phyloP scores from a whole-genome alignment of 2,113 vertebrate genomes.

The Sminthopsis crassicaudata region DNA sequence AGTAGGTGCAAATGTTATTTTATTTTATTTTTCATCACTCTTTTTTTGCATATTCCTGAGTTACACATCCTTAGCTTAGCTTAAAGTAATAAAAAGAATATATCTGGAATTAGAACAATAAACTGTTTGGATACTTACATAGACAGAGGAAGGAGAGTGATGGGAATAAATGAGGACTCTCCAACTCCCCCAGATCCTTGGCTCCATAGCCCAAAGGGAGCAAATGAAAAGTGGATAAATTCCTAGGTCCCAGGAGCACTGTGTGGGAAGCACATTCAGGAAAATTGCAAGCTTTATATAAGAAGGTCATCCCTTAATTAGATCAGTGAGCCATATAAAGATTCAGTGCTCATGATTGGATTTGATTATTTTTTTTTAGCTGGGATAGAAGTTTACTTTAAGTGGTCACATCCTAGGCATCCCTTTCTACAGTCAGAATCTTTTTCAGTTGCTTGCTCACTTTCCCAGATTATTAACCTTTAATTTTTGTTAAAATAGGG shows the following conservation, averaged over 20 bases:
- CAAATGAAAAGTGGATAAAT: background rate
- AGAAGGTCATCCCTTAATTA: background rate
- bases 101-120: background rate
- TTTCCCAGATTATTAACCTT: too few species aligned
- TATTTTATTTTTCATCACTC: background rate
- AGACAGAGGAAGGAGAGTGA: background rate
- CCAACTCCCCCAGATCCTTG: background rate
- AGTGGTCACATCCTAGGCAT: background rate
- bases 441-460: too few species aligned
- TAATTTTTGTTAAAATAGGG: too few species aligned
- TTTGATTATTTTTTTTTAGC: background rate
- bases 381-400: background rate
- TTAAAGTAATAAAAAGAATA: background rate
- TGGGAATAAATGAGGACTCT: background rate
- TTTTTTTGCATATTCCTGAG: background rate
- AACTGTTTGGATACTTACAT: background rate
- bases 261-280: background rate
- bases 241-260: background rate
- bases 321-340: background rate
- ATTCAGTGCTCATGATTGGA: background rate
- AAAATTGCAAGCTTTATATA: too few species aligned
- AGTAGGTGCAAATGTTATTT: background rate
- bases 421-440: background rate
- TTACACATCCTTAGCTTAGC: background rate
- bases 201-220: background rate